phyloP scores from a whole-genome alignment of 2,888 invertebrate species.

The Pyrrhosoma nymphula region DNA sequence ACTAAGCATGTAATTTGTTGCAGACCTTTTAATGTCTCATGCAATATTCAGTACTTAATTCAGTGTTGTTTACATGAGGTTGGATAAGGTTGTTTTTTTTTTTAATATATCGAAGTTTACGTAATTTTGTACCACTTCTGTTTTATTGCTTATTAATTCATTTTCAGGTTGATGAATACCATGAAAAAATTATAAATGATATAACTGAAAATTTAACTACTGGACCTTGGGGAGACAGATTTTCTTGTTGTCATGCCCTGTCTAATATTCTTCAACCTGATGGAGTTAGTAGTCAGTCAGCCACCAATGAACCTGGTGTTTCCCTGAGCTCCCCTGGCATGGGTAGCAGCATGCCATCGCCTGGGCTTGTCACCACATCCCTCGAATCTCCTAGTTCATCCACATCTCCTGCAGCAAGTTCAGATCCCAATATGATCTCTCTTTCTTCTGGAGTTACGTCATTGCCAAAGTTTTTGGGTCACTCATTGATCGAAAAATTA shows the following conservation, averaged over 20 bases:
- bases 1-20: too few species aligned
- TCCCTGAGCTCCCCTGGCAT: not conserved
- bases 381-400: slow-evolving; percentile 21
- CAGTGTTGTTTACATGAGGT: too few species aligned
- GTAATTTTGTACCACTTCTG: too few species aligned
- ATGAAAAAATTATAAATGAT: slow-evolving; percentile 90
- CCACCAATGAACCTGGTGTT: not conserved
- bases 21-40: too few species aligned
- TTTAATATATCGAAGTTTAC: too few species aligned
- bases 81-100: too few species aligned
- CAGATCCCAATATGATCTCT: not conserved
- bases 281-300: slow-evolving; percentile 71
- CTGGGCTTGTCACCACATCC: not conserved
- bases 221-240: slow-evolving; percentile 92
- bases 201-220: slow-evolving; percentile 89
- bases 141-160: not conserved
- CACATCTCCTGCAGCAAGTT: not conserved
- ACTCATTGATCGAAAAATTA: slow-evolving; percentile 70
- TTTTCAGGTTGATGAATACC: slow-evolving; percentile 87
- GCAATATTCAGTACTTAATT: too few species aligned
- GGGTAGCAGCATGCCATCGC: not conserved
- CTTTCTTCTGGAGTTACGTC: not conserved
- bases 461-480: slow-evolving; percentile 3
- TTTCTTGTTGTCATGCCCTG: slow-evolving; percentile 93
- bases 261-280: slow-evolving; percentile 89